Conservation (phyloP, 2,888 invertebrate species). For the Scaptomyza polygonia region DNA sequence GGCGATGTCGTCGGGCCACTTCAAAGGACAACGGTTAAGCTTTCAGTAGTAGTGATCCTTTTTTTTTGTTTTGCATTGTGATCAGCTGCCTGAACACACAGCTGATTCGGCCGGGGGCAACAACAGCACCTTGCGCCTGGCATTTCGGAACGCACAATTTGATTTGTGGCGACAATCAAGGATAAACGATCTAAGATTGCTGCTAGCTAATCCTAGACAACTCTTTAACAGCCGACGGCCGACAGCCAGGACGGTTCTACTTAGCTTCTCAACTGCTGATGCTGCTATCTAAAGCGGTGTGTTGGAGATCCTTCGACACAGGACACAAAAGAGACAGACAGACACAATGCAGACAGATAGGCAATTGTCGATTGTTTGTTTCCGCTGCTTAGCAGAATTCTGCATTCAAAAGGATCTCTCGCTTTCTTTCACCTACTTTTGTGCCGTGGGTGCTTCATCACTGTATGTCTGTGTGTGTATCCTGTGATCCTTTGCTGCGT, state of each 20-base stretch:
- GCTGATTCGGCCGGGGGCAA: too few relatives aligned
- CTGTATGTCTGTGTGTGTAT: neutral
- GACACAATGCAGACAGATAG: conserved; percentile 18
- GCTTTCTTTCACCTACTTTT: neutral
- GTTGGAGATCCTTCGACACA: conserved; percentile 5
- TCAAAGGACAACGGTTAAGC: conserved; percentile 47
- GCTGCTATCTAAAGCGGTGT: conserved; percentile 45
- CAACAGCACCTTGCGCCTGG: conserved; percentile 30
- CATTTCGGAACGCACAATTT: conserved; percentile 54
- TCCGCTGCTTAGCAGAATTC: conserved; percentile 41
- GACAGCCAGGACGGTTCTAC: conserved; percentile 32
- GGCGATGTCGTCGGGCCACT: conserved; percentile 25
- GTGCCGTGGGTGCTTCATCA: conserved; percentile 68
- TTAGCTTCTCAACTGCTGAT: conserved; percentile 72
- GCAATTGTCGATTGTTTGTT: conserved; percentile 68
- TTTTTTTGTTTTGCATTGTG: conserved; percentile 14
- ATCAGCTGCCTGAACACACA: conserved; percentile 19
- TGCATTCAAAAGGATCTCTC: conserved; percentile 39
- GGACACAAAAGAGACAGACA: conserved; percentile 1
- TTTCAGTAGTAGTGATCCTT: conserved; percentile 34
- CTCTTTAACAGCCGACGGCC: conserved; percentile 49
- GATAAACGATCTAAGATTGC: conserved; percentile 23
- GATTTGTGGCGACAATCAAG: conserved; percentile 20
- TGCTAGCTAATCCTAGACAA: conserved; percentile 49
- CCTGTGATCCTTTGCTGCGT: conserved; percentile 49